Percentiles rank a stretch among this genome's conserved stretches.
These are phyloP conservation scores for Callocephalon fimbriatum DNA, from an alignment of 2,113 vertebrate species.

Conservation along the genomic window DNA sequence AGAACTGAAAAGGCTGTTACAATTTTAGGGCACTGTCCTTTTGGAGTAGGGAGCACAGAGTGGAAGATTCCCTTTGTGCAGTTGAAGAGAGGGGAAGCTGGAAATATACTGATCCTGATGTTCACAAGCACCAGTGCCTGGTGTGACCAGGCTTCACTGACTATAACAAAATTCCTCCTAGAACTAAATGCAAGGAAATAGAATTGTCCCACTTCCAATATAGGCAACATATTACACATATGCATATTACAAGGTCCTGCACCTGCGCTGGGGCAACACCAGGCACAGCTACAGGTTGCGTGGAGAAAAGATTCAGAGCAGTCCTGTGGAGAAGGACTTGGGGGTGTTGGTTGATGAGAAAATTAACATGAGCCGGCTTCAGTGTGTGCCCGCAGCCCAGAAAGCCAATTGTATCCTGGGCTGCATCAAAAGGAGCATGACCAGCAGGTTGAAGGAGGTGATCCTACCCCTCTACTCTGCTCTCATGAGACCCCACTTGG, in stretches of 20 bases:
- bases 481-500: too few relatives aligned
- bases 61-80: neutral
- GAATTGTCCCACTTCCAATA: neutral
- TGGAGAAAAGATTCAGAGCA: neutral
- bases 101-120: neutral
- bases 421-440: neutral
- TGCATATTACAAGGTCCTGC: neutral
- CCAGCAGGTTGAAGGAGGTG: neutral
- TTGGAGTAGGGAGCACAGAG: fast-evolving
- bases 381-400: neutral
- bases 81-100: neutral
- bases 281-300: neutral
- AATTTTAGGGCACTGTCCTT: neutral
- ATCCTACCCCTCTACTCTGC: too few relatives aligned
- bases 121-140: neutral
- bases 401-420: neutral
- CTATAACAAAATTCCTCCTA: neutral
- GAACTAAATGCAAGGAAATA: neutral
- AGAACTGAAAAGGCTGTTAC: neutral
- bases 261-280: neutral
- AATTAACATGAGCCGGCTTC: neutral
- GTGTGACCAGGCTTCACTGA: neutral
- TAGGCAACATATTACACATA: neutral
- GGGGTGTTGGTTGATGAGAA: neutral
- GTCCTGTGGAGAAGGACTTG: neutral